Evolutionary conservation across 2,888 invertebrate genomes (phyloP).

Genomic region (Odontothrips loti): DNA sequence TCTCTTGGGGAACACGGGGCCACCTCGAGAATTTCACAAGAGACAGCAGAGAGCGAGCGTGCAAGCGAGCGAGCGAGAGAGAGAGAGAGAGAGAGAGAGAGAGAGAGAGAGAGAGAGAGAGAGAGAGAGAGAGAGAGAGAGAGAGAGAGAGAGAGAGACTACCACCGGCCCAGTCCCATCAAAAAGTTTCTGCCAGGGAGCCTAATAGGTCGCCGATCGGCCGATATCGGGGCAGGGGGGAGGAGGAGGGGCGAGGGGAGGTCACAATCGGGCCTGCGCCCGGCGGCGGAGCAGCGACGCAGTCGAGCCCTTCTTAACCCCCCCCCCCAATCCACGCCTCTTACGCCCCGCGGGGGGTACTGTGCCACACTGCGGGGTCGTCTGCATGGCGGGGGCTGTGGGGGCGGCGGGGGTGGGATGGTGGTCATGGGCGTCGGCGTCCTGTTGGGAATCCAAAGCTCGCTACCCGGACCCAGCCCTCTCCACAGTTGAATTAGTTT

Average conservation of each 20-base stretch:
- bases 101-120: no score
- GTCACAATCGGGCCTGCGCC: not conserved
- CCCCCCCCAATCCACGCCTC: not conserved
- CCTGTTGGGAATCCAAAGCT: not conserved
- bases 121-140: no score
- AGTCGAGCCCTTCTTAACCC: not conserved
- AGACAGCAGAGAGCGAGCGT: no score
- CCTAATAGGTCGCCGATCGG: constrained; percentile 2
- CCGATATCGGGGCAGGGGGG: not conserved
- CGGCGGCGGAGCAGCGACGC: no score
- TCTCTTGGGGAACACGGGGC: no score
- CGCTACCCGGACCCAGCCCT: not conserved
- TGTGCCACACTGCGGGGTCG: not conserved
- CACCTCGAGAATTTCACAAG: no score
- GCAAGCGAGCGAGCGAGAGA: no score
- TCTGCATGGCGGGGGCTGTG: not conserved
- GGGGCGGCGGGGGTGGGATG: not conserved
- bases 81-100: no score
- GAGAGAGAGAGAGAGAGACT: no score
- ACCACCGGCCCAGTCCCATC: not conserved
- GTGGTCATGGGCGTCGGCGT: not conserved
- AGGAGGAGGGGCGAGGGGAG: not conserved
- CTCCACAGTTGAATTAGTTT: constrained; percentile 14
- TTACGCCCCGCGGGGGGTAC: not conserved
- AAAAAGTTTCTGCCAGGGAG: not conserved